Evolutionary conservation across 1,140 invertebrate genomes (phyloP), one percentile per base, ranked within the genome.

Genomic region (Apis dorsata): DNA sequence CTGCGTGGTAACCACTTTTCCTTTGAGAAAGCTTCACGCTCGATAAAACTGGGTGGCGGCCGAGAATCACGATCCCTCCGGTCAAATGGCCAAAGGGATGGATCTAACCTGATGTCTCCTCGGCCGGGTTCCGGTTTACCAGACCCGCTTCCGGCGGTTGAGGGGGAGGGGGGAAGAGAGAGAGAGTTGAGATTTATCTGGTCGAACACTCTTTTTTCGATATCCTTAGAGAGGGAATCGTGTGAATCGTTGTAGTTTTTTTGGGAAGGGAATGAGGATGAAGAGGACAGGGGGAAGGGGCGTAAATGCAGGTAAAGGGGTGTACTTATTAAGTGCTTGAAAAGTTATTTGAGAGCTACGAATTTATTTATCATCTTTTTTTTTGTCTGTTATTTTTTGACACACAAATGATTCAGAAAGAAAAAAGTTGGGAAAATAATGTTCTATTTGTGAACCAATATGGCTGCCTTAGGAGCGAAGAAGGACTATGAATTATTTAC

Each of bases 11-110:
- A 63, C 81, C 70, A 62, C 73, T 76, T 60, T 83, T 49, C 62
- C 81, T 73, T 82, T 83, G 84, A 79, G 28, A 83, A 74, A 69
- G 51, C 69, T 70, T 85, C 63, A 83, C 81, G 74, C 59, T 85
- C 84, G 81, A 83, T 83, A 74, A 73, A 78, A 77, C 60, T 65
- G 60, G 59, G 57, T 70, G 59, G 81, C 71, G 62, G 74, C 65
- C 69, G 70, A 65, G 74, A 83, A 83, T 83, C 81, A 83, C 59
- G 81, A 83, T 82, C 62, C 49, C 17, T 19, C n/a, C 19, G 21
- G 44, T 49, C 75, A 75, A 83, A 85, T 83, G 34, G 81, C 53
- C 28, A 53, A 49, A n/a, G 69, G 72, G 49, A 82, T 28, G 65
- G 71, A 74, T 75, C 63, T 13, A 28, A 68, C 66, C 49, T 28